These are phyloP conservation scores for Amphimallon solstitiale DNA, from an alignment of 2,888 invertebrate species.

Conservation along the genomic window DNA sequence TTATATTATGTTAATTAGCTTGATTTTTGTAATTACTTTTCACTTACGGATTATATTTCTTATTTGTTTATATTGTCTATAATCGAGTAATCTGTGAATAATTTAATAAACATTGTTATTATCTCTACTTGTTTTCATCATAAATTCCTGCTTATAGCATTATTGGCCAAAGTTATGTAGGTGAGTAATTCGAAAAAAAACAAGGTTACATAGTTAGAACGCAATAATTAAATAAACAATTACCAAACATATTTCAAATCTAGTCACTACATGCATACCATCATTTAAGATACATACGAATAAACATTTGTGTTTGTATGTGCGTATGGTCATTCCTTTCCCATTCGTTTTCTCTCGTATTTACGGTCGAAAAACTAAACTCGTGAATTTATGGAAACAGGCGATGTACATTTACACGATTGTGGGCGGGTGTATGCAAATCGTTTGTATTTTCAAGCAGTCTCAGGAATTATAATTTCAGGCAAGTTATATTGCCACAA, in stretches of 20 bases:
- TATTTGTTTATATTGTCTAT: no score
- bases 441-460: background rate
- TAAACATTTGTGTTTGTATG: background rate
- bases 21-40: no score
- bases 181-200: background rate
- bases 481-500: background rate
- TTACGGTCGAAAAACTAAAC: slow-evolving; percentile 1
- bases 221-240: background rate
- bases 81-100: no score
- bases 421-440: slow-evolving; percentile 3
- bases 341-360: background rate
- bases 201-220: background rate
- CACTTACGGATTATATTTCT: no score
- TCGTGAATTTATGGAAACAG: slow-evolving; percentile 6
- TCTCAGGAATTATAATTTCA: slow-evolving; percentile 6
- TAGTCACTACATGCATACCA: background rate
- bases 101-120: no score
- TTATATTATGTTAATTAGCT: no score
- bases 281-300: background rate
- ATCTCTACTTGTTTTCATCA: no score
- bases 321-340: background rate
- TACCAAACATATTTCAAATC: background rate
- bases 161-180: no score
- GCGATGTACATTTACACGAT: background rate
- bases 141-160: no score